phyloP scores from a whole-genome alignment of 2,113 vertebrate genomes.

The Trachemys scripta region DNA sequence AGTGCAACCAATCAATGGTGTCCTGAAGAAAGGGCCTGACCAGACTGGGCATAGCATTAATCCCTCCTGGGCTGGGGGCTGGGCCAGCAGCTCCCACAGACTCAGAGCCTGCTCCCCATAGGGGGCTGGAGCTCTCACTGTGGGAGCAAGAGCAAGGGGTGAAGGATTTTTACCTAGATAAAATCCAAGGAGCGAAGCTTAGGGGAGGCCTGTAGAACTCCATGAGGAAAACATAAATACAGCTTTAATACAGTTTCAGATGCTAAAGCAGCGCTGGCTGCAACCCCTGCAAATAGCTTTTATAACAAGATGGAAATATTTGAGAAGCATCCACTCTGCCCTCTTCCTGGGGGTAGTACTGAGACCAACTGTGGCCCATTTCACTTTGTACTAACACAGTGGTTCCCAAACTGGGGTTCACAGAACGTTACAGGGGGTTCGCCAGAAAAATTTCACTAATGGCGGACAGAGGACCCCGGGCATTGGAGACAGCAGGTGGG shows the following conservation, averaged over 20 bases:
- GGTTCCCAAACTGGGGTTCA: no score
- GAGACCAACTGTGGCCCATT: neutral
- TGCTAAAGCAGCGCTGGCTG: neutral
- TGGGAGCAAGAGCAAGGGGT: fast-evolving
- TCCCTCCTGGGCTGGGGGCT: neutral
- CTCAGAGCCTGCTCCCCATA: neutral
- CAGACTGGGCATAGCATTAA: neutral
- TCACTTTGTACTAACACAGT: neutral
- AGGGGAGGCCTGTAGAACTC: neutral
- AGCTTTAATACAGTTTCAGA: neutral
- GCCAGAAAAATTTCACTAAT: no score
- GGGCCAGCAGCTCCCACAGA: neutral
- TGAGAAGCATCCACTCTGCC: neutral
- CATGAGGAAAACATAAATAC: neutral
- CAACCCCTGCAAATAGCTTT: neutral
- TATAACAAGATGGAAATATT: neutral
- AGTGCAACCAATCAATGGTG: neutral
- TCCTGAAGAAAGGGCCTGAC: neutral
- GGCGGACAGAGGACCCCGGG: no score
- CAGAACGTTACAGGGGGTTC: no score
- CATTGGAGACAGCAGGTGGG: no score
- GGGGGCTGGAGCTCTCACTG: fast-evolving
- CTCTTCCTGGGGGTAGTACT: neutral
- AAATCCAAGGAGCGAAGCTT: fast-evolving
- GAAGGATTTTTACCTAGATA: fast-evolving